Evolutionary conservation across 1,140 invertebrate genomes (phyloP).

Genomic region (Agrypnia vestita): DNA sequence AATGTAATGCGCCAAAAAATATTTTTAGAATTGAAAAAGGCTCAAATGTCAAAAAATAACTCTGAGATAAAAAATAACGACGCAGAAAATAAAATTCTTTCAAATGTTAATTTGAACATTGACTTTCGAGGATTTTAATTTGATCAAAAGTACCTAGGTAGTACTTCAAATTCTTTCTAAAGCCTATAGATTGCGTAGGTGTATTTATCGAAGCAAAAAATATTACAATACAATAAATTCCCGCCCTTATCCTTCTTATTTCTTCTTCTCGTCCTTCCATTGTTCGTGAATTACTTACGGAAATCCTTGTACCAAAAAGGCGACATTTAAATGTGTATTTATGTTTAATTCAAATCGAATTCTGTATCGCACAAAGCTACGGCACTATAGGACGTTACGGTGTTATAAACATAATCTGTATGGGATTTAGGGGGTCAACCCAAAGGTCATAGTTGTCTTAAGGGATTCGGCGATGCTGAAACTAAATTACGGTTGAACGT

Average conservation of each 20-base stretch:
- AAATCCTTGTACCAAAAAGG: not conserved
- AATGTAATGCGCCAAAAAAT: too few species aligned
- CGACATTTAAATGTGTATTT: conserved; percentile 15
- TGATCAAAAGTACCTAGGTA: too few species aligned
- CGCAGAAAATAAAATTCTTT: too few species aligned
- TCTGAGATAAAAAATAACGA: too few species aligned
- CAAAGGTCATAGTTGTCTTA: conserved; percentile 27
- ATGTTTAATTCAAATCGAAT: conserved; percentile 21
- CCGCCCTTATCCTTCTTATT: not conserved
- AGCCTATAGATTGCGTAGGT: too few species aligned
- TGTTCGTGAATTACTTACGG: not conserved
- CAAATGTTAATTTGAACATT: too few species aligned
- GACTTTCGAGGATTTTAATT: too few species aligned
- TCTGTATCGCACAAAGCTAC: not conserved
- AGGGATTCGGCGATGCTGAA: not conserved
- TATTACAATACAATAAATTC: too few species aligned
- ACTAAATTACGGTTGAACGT: not conserved
- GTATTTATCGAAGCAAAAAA: too few species aligned
- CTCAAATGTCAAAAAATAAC: too few species aligned
- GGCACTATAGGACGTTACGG: conserved; percentile 2
- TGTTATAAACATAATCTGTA: conserved; percentile 27
- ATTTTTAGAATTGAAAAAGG: too few species aligned
- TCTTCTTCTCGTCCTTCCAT: not conserved
- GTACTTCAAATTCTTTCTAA: too few species aligned
- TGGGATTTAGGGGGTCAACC: conserved; percentile 13